phyloP scores from a whole-genome alignment of 1,140 invertebrate species.

The Macrostomum lignano region DNA sequence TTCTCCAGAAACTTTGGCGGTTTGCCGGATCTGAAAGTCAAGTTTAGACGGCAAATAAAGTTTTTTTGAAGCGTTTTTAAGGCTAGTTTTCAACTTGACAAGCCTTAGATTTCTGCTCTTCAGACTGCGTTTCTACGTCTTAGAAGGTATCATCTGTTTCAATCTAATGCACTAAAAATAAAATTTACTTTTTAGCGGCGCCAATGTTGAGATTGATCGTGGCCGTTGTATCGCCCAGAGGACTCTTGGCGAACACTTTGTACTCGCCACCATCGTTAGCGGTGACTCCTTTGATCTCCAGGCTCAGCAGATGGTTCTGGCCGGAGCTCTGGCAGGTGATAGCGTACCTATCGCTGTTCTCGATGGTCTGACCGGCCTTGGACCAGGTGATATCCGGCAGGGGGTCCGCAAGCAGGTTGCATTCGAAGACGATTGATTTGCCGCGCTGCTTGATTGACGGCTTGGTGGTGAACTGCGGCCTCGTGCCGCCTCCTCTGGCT shows the following conservation, averaged over 20 bases:
- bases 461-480: constrained; percentile 80
- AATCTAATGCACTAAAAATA: no score
- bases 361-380: constrained; percentile 57
- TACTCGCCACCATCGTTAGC: constrained; percentile 82
- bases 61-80: no score
- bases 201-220: constrained; percentile 95
- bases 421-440: constrained; percentile 72
- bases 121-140: no score
- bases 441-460: constrained; percentile 55
- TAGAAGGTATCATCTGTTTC: no score
- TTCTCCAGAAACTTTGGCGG: constrained; percentile 89
- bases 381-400: constrained; percentile 64
- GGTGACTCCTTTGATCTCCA: constrained; percentile 74
- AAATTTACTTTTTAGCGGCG: no score
- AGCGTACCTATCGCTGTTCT: constrained; percentile 66
- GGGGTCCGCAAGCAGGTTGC: constrained; percentile 70
- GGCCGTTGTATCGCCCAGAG: constrained; percentile 79
- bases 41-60: no score
- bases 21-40: no score
- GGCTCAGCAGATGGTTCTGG: constrained; percentile 3
- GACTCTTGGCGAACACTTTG: constrained; percentile 86
- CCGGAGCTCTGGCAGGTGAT: constrained; percentile 31
- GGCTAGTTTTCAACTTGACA: no score
- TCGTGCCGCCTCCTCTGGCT: no score
- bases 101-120: no score